Conservation (phyloP, 2,888 invertebrate species). For the Sphaerophoria rueppellii region DNA sequence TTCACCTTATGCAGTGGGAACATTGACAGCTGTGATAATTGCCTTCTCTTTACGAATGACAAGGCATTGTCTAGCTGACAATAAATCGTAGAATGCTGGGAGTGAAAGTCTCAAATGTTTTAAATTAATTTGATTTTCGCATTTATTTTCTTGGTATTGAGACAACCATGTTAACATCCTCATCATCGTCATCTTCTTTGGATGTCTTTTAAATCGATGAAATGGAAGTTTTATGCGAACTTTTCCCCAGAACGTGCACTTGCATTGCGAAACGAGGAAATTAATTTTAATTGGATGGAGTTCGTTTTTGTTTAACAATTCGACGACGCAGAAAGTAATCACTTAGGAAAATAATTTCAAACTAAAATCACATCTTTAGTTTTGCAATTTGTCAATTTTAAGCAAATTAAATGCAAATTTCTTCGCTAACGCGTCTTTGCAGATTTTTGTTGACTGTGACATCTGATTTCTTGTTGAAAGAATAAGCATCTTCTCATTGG, state of each 20-base stretch:
- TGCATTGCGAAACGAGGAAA: conserved; percentile 18
- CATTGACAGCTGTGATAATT: conserved; percentile 48
- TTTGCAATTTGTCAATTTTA: conserved; percentile 1
- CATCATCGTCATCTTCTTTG: not conserved
- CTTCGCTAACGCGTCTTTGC: too few species aligned
- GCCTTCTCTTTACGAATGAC: conserved; percentile 35
- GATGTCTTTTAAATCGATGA: not conserved
- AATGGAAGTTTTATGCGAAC: conserved; percentile 12
- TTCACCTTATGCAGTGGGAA: conserved; percentile 13
- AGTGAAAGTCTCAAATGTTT: not conserved
- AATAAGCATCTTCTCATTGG: not conserved
- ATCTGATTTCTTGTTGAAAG: not conserved
- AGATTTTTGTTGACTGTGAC: not conserved
- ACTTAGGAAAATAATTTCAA: conserved; percentile 17
- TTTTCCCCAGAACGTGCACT: conserved; percentile 40
- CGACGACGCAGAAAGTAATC: conserved; percentile 23
- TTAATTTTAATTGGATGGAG: conserved; percentile 44
- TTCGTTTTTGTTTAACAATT: conserved; percentile 19
- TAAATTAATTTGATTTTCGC: too few species aligned
- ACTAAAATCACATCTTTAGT: conserved; percentile 16
- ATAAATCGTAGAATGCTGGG: not conserved
- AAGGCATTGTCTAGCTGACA: conserved; percentile 21
- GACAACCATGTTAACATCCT: not conserved
- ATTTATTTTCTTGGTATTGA: too few species aligned
- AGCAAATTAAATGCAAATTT: conserved; percentile 14